phyloP scores from a whole-genome alignment of 1,140 invertebrate genomes.

The Aphidius gifuensis region DNA sequence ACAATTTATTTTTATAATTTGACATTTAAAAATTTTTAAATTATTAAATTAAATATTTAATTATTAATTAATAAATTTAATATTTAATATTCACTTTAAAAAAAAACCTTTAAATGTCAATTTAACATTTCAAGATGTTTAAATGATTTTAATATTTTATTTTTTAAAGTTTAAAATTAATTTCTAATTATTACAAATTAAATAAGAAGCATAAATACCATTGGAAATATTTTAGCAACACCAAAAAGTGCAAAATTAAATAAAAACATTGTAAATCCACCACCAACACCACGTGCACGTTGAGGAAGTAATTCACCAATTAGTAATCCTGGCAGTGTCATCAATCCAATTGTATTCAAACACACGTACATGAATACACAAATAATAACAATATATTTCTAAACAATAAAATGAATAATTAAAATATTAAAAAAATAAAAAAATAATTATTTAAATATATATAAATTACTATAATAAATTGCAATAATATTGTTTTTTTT shows the following conservation, averaged over 20 bases:
- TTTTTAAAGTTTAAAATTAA: no score
- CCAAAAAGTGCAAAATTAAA: conserved; percentile 68
- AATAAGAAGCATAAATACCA: conserved; percentile 30
- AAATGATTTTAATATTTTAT: no score
- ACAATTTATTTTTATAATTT: no score
- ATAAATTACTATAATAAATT: no score
- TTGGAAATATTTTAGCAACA: conserved; percentile 71
- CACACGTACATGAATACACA: conserved; percentile 65
- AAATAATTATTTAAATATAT: not conserved
- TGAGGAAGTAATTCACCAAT: conserved; percentile 69
- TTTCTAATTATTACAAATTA: no score
- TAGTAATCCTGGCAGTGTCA: conserved; percentile 69
- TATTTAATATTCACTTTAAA: no score
- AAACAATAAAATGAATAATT: conserved; percentile 7
- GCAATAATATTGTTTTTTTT: no score
- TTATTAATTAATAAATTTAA: no score
- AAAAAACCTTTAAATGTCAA: no score
- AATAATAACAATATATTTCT: conserved; percentile 53
- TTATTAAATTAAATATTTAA: no score
- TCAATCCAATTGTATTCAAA: conserved; percentile 68
- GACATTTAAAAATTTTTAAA: no score
- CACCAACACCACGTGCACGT: conserved; percentile 62
- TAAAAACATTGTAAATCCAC: conserved; percentile 67
- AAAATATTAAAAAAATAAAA: conserved; percentile 15
- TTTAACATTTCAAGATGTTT: no score